Evolutionary conservation across 2,113 vertebrate species (phyloP).

Genomic region (Xerus inauris): DNA sequence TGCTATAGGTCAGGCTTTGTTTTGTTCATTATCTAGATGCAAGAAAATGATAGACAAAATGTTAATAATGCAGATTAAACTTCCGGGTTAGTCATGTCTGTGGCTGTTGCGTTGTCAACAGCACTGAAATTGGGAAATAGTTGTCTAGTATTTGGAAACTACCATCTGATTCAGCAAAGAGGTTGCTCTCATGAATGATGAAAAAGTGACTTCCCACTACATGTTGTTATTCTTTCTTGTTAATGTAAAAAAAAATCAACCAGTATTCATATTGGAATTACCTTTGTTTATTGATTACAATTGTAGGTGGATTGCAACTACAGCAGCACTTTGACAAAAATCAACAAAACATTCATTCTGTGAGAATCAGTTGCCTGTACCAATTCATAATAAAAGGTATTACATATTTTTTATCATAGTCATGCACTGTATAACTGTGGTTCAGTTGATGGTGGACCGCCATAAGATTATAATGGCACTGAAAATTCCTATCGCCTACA

Average conservation of each 20-base stretch:
- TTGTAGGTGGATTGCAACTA: background rate
- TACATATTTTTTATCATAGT: background rate
- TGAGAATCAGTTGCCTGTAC: background rate
- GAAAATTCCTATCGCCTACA: background rate
- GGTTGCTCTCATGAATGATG: background rate
- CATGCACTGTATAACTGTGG: background rate
- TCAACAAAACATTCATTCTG: background rate
- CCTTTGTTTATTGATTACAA: background rate
- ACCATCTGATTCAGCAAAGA: background rate
- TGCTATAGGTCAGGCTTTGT: background rate
- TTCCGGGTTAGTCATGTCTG: background rate
- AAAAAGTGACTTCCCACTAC: background rate
- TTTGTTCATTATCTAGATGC: background rate
- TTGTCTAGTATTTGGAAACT: background rate
- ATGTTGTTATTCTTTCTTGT: conserved; percentile 18
- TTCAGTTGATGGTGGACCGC: background rate
- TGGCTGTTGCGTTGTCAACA: background rate
- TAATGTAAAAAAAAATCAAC: background rate
- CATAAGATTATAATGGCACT: background rate
- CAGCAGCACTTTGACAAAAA: background rate
- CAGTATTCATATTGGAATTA: background rate
- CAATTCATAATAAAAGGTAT: background rate
- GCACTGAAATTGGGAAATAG: background rate
- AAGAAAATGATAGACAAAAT: background rate
- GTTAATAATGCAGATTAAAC: background rate